Evolutionary conservation across 2,113 vertebrate species (phyloP), one percentile per base, ranked within the genome.

Genomic region (Xenopus borealis): DNA sequence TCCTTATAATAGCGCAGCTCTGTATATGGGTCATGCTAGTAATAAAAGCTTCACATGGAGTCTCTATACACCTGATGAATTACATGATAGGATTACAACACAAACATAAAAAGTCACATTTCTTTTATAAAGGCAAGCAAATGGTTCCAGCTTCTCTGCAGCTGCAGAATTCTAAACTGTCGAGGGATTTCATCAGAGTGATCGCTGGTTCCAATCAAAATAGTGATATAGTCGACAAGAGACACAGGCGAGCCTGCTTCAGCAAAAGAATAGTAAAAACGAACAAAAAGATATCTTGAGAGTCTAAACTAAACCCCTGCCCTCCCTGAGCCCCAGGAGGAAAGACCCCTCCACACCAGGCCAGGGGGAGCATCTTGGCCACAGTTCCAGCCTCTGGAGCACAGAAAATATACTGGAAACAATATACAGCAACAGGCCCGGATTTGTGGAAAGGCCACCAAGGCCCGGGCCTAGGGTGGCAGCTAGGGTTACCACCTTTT

Each of bases 161-260:
- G 87, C 91, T 92, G 92, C 86, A 87, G 66, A 86, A 78, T 66
- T 81, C 84, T 79, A 78, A 67, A 9, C 19, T 83, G 89, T 81
- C 82, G 45, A 64, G 88, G 85, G 89, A 82, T 77, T 75, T 81
- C 69, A 78, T 45, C 40, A 19, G 84, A 78, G 80, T 65, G 83
- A 78, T 72, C 85, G 82, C 84, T 79, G 79, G 79, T 87, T 90
- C 88, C 89, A 91, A 90, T 79, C 82, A 85, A 91, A 92, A 90
- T 82, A 92, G 79, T 82, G 89, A 89, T 84, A 85, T 62, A 86
- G 80, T 62, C 81, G 83, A 85, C 50, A 63, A 80, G 86, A 91
- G 85, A 89, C 84, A 87, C 76, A 19, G 79, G 79, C 78, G 75
- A 83, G 78, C 78, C 74, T 46, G 82, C 66, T 78, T 82, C 85